Conservation (phyloP, 2,888 invertebrate genomes). For the Lasioglossum pauxillum region DNA sequence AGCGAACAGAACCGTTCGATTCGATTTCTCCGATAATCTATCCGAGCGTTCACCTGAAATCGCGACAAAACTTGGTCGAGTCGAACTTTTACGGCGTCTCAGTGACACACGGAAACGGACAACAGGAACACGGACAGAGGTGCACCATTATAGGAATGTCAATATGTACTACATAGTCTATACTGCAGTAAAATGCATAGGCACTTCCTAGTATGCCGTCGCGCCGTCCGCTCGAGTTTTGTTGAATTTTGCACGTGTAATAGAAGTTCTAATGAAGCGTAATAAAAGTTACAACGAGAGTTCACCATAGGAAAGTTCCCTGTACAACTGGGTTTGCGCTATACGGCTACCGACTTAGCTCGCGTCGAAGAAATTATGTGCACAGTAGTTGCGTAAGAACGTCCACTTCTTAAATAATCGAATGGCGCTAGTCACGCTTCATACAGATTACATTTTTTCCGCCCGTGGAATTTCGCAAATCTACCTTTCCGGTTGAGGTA, state of each 20-base stretch:
- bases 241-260: constrained; percentile 29
- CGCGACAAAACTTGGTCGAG: background rate
- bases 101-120: background rate
- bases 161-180: background rate
- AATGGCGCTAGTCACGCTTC: constrained; percentile 23
- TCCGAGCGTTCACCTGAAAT: background rate
- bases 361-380: constrained; percentile 46
- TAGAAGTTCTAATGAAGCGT: constrained; percentile 35
- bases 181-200: background rate
- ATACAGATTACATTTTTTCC: constrained; percentile 26
- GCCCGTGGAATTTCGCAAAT: background rate
- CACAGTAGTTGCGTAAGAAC: constrained; percentile 34
- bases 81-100: constrained; percentile 2
- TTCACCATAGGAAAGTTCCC: constrained; percentile 44
- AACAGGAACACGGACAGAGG: no score
- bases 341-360: constrained; percentile 30
- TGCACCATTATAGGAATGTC: background rate
- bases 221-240: constrained; percentile 16
- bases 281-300: constrained; percentile 47
- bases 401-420: constrained; percentile 39
- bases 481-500: background rate
- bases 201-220: constrained; percentile 4
- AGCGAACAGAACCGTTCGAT: background rate
- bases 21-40: background rate
- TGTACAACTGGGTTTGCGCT: constrained; percentile 41